Conservation (phyloP, 2,888 invertebrate species). For the Caenorhabditis sulstoni region DNA sequence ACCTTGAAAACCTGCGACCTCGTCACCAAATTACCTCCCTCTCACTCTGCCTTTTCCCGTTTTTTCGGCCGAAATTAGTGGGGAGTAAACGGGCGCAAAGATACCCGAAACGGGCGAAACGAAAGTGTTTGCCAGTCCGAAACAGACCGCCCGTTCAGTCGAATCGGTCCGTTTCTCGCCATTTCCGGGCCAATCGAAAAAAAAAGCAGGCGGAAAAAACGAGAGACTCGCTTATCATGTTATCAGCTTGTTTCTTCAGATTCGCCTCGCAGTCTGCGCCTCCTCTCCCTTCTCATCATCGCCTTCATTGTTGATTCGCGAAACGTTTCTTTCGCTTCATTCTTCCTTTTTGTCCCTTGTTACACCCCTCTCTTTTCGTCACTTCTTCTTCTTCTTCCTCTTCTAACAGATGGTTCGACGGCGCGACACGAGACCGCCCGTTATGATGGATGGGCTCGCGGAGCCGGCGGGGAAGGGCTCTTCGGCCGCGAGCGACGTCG, state of each 20-base stretch:
- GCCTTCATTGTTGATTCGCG: conserved; percentile 12
- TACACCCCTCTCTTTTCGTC: background rate
- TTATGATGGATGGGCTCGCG: conserved; percentile 20
- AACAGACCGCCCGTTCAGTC: too few relatives aligned
- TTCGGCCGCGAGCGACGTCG: background rate
- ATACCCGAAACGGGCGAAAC: background rate
- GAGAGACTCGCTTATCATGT: conserved; percentile 31
- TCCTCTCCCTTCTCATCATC: background rate
- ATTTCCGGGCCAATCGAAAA: too few relatives aligned
- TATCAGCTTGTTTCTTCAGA: conserved; percentile 37
- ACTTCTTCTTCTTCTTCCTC: background rate
- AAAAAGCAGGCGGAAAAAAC: too few relatives aligned
- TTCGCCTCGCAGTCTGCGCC: conserved; percentile 17
- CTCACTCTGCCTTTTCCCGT: background rate
- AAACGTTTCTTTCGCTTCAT: conserved; percentile 14
- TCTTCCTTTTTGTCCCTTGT: background rate
- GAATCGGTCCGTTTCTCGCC: too few relatives aligned
- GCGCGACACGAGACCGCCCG: background rate
- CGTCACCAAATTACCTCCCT: too few relatives aligned
- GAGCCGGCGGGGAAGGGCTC: background rate
- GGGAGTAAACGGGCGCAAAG: background rate
- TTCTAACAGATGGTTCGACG: conserved; percentile 1
- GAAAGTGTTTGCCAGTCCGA: too few relatives aligned
- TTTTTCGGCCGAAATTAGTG: conserved; percentile 17
- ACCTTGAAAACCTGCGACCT: background rate